Evolutionary conservation across 2,797 vertebrate genomes (phyloP).

Genomic region (Siniperca undulata): DNA sequence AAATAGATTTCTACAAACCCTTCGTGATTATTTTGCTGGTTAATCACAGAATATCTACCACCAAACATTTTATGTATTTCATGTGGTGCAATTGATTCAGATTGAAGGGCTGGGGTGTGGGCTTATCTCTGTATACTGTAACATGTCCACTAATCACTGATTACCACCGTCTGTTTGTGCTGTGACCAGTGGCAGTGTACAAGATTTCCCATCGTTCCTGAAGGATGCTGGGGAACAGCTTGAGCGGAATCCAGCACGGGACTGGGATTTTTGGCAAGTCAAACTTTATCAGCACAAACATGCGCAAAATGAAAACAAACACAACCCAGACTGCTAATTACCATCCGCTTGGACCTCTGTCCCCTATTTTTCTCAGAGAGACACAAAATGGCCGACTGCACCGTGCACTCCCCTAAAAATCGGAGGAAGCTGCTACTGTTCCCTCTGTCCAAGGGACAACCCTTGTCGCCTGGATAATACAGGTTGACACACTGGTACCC

Average conservation of each 20-base stretch:
- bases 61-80: constrained; percentile 52
- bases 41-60: constrained; percentile 44
- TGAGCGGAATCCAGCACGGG: constrained; percentile 83
- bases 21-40: constrained; percentile 16
- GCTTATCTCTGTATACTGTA: constrained; percentile 81
- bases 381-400: constrained; percentile 80
- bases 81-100: constrained; percentile 64
- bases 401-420: constrained; percentile 53
- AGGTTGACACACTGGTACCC: constrained; percentile 78
- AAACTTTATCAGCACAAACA: constrained; percentile 89
- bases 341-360: constrained; percentile 84
- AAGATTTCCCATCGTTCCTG: constrained; percentile 84
- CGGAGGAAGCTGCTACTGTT: constrained; percentile 62
- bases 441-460: constrained; percentile 69
- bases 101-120: constrained; percentile 65
- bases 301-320: constrained; percentile 88
- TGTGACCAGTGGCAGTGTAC: constrained; percentile 79
- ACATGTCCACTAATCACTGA: constrained; percentile 83
- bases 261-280: constrained; percentile 86
- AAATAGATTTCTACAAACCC: constrained; percentile 31
- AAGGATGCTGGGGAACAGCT: constrained; percentile 85
- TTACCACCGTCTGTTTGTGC: constrained; percentile 81
- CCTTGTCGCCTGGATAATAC: constrained; percentile 78
- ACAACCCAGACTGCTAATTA: constrained; percentile 88
- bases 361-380: constrained; percentile 72